A percentile compares a stretch with the other conserved stretches of the same genome.
phyloP scores from a whole-genome alignment of 1,140 invertebrate species.

The Calephelis virginiensis region DNA sequence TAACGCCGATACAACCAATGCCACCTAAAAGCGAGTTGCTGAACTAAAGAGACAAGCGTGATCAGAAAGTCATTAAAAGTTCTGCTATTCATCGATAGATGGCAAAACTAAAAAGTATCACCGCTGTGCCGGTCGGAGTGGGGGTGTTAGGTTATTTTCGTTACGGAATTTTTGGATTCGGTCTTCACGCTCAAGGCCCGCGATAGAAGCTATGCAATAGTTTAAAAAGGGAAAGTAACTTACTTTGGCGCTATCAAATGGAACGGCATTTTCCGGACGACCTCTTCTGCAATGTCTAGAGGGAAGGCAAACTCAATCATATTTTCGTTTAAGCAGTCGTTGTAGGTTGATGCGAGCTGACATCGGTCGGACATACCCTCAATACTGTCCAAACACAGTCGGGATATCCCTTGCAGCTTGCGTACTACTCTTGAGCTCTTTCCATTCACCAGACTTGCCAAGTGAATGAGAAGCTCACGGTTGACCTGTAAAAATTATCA shows the following conservation, averaged over 20 bases:
- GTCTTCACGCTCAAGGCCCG: no score
- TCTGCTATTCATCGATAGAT: no score
- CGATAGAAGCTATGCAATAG: no score
- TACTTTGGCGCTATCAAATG: conserved; percentile 70
- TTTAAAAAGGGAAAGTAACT: conserved; percentile 31
- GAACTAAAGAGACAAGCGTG: no score
- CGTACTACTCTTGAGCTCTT: conserved; percentile 63
- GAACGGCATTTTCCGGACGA: conserved; percentile 68
- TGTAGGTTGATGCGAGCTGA: conserved; percentile 65
- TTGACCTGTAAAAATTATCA: conserved; percentile 45
- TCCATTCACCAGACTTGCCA: conserved; percentile 65
- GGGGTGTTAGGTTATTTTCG: no score
- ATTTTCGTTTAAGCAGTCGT: conserved; percentile 69
- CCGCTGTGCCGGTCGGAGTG: no score
- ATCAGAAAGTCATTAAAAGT: no score
- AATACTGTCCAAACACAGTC: conserved; percentile 62
- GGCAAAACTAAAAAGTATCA: no score
- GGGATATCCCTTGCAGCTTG: conserved; percentile 60
- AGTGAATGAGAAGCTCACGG: conserved; percentile 58
- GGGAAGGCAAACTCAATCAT: conserved; percentile 71
- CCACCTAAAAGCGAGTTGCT: no score
- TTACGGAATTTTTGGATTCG: no score
- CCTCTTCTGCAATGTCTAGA: conserved; percentile 66
- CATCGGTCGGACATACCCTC: conserved; percentile 66
- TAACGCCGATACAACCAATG: no score